phyloP scores from a whole-genome alignment of 2,888 invertebrate species.

The Ochropleura plecta region DNA sequence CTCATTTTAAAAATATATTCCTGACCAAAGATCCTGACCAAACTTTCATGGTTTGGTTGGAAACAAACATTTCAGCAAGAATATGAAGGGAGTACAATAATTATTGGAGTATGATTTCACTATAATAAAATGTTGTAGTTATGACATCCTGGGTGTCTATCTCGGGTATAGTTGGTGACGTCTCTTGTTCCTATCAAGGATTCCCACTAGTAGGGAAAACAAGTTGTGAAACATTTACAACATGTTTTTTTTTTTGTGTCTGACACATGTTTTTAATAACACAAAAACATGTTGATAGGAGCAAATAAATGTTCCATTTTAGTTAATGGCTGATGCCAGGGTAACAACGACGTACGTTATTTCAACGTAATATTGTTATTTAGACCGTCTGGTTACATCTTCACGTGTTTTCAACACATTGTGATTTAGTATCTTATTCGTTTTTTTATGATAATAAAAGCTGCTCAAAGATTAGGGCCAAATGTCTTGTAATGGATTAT shows the following conservation, averaged over 20 bases:
- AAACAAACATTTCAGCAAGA: conserved; percentile 21
- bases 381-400: conserved; percentile 39
- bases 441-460: conserved; percentile 38
- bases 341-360: conserved; percentile 51
- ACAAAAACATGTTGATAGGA: neutral
- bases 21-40: conserved; percentile 45
- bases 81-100: conserved; percentile 45
- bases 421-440: conserved; percentile 43
- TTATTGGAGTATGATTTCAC: conserved; percentile 46
- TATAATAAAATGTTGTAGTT: conserved; percentile 42
- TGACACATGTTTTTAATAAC: neutral
- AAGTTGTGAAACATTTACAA: neutral
- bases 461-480: conserved; percentile 78
- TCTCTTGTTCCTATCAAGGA: conserved; percentile 19
- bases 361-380: conserved; percentile 47
- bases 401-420: conserved; percentile 43
- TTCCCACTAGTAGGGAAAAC: neutral
- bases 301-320: conserved; percentile 9
- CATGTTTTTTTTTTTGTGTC: neutral
- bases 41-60: conserved; percentile 19
- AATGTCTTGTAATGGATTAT: conserved; percentile 60
- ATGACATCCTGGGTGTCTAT: conserved; percentile 36
- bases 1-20: conserved; percentile 12
- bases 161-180: conserved; percentile 30
- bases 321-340: conserved; percentile 43